Percentiles rank a stretch among this genome's conserved stretches.
phyloP scores from a whole-genome alignment of 2,797 vertebrate species.

The Gallinago stenura region DNA sequence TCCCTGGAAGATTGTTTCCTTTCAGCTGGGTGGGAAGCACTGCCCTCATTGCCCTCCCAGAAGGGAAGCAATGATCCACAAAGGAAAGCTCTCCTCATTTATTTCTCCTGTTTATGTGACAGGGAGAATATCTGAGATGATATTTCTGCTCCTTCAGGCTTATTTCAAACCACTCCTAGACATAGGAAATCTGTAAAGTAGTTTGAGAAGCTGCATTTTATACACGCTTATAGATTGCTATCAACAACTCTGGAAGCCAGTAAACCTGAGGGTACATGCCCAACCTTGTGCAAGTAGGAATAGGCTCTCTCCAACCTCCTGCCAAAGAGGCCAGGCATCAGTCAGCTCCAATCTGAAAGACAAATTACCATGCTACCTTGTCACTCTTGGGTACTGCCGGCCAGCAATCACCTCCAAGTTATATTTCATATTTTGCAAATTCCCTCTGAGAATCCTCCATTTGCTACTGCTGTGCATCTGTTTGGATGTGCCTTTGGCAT shows the following conservation, averaged over 20 bases:
- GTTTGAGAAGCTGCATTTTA: neutral
- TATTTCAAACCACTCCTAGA: neutral
- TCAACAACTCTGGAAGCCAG: neutral
- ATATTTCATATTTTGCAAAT: neutral
- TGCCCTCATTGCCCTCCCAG: neutral
- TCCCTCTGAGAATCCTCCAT: neutral
- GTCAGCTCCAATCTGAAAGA: neutral
- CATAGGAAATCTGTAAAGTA: neutral
- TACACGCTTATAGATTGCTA: neutral
- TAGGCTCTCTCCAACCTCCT: neutral
- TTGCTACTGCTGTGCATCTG: neutral
- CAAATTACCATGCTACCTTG: neutral
- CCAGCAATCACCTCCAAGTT: neutral
- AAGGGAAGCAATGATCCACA: conserved; percentile 30
- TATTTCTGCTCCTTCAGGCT: neutral
- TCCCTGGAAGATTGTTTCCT: neutral
- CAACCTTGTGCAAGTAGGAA: neutral
- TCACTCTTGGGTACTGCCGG: neutral
- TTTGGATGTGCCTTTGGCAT: conserved; percentile 1
- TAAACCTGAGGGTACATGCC: neutral
- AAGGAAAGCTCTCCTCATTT: conserved; percentile 15
- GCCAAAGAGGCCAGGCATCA: neutral
- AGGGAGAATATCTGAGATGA: neutral
- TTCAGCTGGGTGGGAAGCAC: conserved; percentile 12
- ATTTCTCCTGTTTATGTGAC: neutral